Conservation (phyloP, 2,113 vertebrate species). For the Cinclus mexicanus region DNA sequence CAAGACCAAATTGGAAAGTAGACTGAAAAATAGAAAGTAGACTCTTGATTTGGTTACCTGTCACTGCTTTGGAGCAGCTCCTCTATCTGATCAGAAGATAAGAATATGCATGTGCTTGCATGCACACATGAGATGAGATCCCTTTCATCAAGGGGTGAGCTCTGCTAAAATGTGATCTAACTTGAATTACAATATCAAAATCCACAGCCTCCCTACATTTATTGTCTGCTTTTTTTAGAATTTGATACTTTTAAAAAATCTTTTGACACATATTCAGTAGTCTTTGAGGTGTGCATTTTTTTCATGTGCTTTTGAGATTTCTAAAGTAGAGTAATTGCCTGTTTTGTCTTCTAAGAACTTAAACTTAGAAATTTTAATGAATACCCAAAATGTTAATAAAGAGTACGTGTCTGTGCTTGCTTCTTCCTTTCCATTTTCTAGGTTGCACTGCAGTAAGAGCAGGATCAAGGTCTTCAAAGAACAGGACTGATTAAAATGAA, state of each 20-base stretch:
- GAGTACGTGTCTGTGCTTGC: background rate
- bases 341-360: slow-evolving; percentile 16
- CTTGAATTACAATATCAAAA: background rate
- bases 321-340: slow-evolving; percentile 1
- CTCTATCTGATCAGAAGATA: background rate
- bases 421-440: background rate
- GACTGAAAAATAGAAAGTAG: background rate
- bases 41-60: background rate
- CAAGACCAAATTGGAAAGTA: background rate
- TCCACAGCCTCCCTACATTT: background rate
- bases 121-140: background rate
- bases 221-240: background rate
- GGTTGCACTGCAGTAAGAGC: background rate
- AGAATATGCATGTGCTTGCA: background rate
- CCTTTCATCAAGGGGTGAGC: background rate
- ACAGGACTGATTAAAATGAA: background rate
- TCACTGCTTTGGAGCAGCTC: background rate
- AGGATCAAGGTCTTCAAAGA: slow-evolving; percentile 1
- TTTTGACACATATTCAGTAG: background rate
- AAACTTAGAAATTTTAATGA: slow-evolving; percentile 40
- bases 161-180: background rate
- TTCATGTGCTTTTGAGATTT: slow-evolving; percentile 12
- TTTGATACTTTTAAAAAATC: background rate
- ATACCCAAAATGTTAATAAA: background rate
- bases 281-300: background rate